Percentiles rank a stretch among this genome's conserved stretches.
These are phyloP conservation scores for Nephrotoma flavescens DNA, from an alignment of 2,888 invertebrate species.

Conservation along the genomic window DNA sequence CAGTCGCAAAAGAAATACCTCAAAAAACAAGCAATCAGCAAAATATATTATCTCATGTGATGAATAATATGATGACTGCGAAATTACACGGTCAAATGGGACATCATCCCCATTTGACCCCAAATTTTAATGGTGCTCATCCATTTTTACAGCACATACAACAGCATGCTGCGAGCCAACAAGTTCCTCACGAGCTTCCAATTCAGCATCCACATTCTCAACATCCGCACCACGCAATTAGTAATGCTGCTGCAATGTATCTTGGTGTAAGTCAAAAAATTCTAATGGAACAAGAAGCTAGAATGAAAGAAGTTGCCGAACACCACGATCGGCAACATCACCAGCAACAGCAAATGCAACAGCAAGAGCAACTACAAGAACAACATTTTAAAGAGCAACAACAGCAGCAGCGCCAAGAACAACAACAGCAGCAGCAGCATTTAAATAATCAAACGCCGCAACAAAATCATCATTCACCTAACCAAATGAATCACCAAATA, in stretches of 20 bases:
- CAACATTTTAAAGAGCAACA: constrained; percentile 33
- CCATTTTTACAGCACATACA: constrained; percentile 43
- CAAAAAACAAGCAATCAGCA: constrained; percentile 31
- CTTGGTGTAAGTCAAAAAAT: constrained; percentile 63
- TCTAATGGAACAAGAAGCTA: constrained; percentile 64
- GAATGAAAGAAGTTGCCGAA: constrained; percentile 48
- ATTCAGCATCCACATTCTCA: constrained; percentile 30
- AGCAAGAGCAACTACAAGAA: constrained; percentile 39
- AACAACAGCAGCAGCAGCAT: constrained; percentile 37
- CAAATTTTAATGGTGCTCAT: constrained; percentile 41
- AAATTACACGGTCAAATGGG: constrained; percentile 40
- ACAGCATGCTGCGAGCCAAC: constrained; percentile 18
- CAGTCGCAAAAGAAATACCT: constrained; percentile 21
- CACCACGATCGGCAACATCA: constrained; percentile 37
- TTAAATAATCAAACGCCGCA: constrained; percentile 33
- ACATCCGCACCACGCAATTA: constrained; percentile 46
- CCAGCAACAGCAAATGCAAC: constrained; percentile 33
- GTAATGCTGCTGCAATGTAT: constrained; percentile 55
- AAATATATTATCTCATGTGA: constrained; percentile 45
- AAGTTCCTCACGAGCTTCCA: constrained; percentile 20
- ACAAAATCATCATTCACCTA: constrained; percentile 22
- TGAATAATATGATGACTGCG: constrained; percentile 49
- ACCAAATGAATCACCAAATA: constrained; percentile 13
- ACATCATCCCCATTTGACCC: constrained; percentile 39
- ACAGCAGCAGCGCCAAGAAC: constrained; percentile 37